Evolutionary conservation across 1,140 invertebrate species (phyloP), one percentile per base, ranked within the genome.

Genomic region (Calephelis virginiensis): DNA sequence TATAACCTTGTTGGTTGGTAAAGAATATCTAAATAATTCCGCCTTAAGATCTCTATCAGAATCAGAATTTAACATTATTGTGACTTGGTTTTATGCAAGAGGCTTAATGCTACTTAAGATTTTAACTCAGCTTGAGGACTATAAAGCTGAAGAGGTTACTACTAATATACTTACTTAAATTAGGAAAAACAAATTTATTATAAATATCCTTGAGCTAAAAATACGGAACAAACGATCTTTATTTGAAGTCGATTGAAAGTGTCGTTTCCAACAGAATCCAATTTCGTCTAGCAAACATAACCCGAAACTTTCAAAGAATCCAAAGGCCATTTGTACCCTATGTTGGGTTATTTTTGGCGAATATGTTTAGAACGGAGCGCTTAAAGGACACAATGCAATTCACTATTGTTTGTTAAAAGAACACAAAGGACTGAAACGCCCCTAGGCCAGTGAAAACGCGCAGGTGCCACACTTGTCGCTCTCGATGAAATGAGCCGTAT

Each of bases 401-500:
- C 69, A 59, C 72, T 64, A 85, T 77, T 82, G 79, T 82, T 86
- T 81, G 77, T 72, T 75, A 69, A 77, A 76, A 73, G 71, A 73
- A 67, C 70, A 86, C 78, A 85, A 83, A 84, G 74, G 76, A 70
- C 64, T 66, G 64, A 64, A 73, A 74, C 68, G 68, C 73, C 74
- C 75, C 74, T 67, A 60, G 73, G 78, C 74, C 74, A 77, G 80
- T 80, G 84, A 83, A 81, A 83, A 75, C 76, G 85, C 82, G 83
- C 89, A 91, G 89, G 89, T 91, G 89, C 78, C 72, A 68, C 88
- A 91, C 89, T 91, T 91, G 89, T 89, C 88, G 85, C 81, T 79
- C 70, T 59, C 74, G 75, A 83, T 78, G 85, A 91, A 92, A 92
- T 92, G 91, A 87, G 91, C 90, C 88, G 83, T 92, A 92, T 92